phyloP scores from a whole-genome alignment of 2,113 vertebrate genomes.

The Barbus barbus region DNA sequence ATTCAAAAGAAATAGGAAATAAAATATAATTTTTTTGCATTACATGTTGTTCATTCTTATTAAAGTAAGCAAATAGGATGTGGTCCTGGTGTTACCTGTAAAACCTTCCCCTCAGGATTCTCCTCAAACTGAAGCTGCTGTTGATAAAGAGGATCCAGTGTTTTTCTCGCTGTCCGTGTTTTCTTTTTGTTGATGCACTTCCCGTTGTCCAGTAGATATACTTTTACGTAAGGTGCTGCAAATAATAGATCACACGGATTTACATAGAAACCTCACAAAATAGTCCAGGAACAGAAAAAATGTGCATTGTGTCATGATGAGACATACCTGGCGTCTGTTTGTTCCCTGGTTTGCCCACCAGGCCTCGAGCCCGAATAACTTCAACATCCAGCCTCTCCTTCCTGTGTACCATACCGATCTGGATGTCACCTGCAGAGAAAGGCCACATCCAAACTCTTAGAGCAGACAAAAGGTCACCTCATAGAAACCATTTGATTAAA shows the following conservation, averaged over 20 bases:
- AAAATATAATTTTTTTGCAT: too few species aligned
- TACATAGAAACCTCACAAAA: not conserved
- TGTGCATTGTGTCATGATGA: not conserved
- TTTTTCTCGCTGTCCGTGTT: constrained; percentile 96
- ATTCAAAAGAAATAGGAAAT: too few species aligned
- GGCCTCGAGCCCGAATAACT: constrained; percentile 94
- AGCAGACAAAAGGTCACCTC: too few species aligned
- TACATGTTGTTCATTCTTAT: too few species aligned
- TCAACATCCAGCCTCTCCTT: constrained; percentile 97
- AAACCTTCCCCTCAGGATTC: constrained; percentile 91
- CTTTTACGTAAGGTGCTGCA: constrained; percentile 95
- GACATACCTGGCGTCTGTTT: constrained; percentile 94
- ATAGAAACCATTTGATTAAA: too few species aligned
- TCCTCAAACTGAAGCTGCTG: constrained; percentile 98
- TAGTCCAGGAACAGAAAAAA: not conserved
- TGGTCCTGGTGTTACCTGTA: constrained; percentile 80
- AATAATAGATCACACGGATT: constrained; percentile 3
- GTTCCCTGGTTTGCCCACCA: constrained; percentile 98
- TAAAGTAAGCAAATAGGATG: not conserved
- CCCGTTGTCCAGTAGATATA: constrained; percentile 96
- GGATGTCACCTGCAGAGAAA: constrained; percentile 63
- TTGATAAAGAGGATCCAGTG: constrained; percentile 95
- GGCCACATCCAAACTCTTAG: too few species aligned
- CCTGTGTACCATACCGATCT: constrained; percentile 97
- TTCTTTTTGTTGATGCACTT: constrained; percentile 97